These are phyloP conservation scores for Drosophila repletoides DNA, from an alignment of 1,140 invertebrate species.

Conservation along the genomic window DNA sequence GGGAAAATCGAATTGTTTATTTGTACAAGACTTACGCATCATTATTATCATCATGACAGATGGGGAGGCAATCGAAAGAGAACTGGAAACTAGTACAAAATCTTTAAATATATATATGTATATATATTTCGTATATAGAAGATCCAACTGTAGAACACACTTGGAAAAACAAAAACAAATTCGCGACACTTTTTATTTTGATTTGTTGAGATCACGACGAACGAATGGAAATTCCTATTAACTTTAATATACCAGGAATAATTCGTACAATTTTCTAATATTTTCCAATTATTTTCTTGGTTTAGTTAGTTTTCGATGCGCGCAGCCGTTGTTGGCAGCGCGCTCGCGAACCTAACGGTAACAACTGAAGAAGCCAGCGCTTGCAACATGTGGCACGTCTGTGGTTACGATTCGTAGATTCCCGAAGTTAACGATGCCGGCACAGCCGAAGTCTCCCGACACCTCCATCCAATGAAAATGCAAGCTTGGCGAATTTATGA, in stretches of 20 bases:
- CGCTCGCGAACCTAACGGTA: constrained; percentile 69
- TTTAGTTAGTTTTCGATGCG: constrained; percentile 22
- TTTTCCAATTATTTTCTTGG: background rate
- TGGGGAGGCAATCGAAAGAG: no score
- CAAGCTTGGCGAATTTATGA: constrained; percentile 30
- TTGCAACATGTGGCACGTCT: constrained; percentile 75
- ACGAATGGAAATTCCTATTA: no score
- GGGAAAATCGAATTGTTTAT: constrained; percentile 22
- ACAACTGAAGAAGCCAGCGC: constrained; percentile 53
- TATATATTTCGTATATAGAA: no score
- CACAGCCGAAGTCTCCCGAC: background rate
- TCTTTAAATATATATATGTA: no score
- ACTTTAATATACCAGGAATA: background rate
- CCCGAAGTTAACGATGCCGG: background rate
- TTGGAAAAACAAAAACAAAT: background rate
- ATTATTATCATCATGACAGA: constrained; percentile 29
- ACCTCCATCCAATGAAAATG: constrained; percentile 45
- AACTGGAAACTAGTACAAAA: no score
- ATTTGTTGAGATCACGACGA: no score
- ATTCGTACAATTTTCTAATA: background rate
- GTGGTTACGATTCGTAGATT: constrained; percentile 14
- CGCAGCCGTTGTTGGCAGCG: constrained; percentile 36
- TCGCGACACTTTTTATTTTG: constrained; percentile 1
- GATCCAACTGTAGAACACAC: no score
- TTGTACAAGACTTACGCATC: constrained; percentile 35